Evolutionary conservation across 2,888 invertebrate species (phyloP).

Genomic region (Cynaeus angustus): DNA sequence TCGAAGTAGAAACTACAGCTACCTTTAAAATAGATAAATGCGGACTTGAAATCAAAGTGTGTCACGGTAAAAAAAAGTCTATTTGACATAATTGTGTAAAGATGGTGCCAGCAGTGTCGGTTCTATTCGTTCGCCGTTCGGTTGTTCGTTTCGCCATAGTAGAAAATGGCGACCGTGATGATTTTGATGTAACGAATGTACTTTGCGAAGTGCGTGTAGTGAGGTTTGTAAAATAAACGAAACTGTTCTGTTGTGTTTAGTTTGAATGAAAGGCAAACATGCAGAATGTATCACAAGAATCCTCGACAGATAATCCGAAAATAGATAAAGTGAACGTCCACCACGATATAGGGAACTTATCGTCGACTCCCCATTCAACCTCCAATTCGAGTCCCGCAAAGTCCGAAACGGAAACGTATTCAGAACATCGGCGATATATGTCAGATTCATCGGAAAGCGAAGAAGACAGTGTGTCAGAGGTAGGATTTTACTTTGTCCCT

Average conservation of each 20-base stretch:
- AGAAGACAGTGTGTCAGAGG: slow-evolving; percentile 97
- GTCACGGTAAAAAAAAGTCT: slow-evolving; percentile 7
- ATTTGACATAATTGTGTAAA: slow-evolving; percentile 9
- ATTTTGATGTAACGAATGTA: slow-evolving; percentile 79
- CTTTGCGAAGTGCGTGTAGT: slow-evolving; percentile 70
- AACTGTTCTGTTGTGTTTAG: slow-evolving; percentile 72
- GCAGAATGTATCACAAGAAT: slow-evolving; percentile 91
- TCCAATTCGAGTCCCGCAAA: slow-evolving; percentile 88
- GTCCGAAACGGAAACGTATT: slow-evolving; percentile 91
- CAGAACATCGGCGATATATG: slow-evolving; percentile 91
- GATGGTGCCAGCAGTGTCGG: slow-evolving; percentile 49
- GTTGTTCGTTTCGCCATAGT: slow-evolving; percentile 77
- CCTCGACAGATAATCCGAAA: slow-evolving; percentile 86
- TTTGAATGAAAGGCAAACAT: slow-evolving; percentile 84
- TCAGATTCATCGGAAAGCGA: slow-evolving; percentile 96
- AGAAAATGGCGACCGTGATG: slow-evolving; percentile 81
- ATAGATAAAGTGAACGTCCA: slow-evolving; percentile 84
- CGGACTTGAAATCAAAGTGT: slow-evolving; percentile 1
- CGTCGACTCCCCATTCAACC: slow-evolving; percentile 87
- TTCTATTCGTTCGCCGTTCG: slow-evolving; percentile 61
- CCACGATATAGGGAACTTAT: slow-evolving; percentile 80
- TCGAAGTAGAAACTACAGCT: too few relatives aligned
- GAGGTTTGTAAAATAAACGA: slow-evolving; percentile 62
- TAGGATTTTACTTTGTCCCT: slow-evolving; percentile 73
- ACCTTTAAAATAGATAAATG: too few relatives aligned